These are phyloP conservation scores for Ataeniobius toweri DNA, from an alignment of 2,797 vertebrate genomes.

Conservation along the genomic window DNA sequence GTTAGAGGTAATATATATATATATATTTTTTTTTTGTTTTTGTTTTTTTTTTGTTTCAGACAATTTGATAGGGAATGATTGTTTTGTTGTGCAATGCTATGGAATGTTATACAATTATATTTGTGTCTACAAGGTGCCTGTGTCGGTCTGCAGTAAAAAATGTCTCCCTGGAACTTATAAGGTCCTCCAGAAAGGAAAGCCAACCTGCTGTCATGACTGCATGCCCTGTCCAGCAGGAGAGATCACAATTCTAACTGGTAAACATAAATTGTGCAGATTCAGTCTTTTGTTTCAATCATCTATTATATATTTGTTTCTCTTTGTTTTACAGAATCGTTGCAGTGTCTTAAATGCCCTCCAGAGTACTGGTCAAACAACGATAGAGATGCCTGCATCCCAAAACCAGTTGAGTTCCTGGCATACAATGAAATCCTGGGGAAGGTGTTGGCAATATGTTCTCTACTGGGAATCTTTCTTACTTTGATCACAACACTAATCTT, in stretches of 20 bases:
- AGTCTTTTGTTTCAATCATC: background rate
- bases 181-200: slow-evolving; percentile 74
- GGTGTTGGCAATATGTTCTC: slow-evolving; percentile 65
- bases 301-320: background rate
- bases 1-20: slow-evolving; percentile 56
- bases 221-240: slow-evolving; percentile 74
- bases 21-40: background rate
- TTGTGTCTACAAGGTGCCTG: slow-evolving; percentile 56
- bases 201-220: slow-evolving; percentile 78
- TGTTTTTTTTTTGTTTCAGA: background rate
- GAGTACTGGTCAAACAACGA: slow-evolving; percentile 75
- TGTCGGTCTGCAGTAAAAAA: slow-evolving; percentile 75
- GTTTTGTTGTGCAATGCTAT: background rate
- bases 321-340: slow-evolving; percentile 65
- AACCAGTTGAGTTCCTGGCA: slow-evolving; percentile 73
- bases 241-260: slow-evolving; percentile 78
- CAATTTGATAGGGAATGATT: background rate
- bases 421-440: slow-evolving; percentile 74
- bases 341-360: slow-evolving; percentile 71
- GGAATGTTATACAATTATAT: background rate
- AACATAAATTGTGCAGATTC: background rate
- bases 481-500: slow-evolving; percentile 61
- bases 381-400: slow-evolving; percentile 68
- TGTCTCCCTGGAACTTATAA: slow-evolving; percentile 76
- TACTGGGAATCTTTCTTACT: slow-evolving; percentile 74